These are phyloP conservation scores for Mizuhopecten yessoensis DNA, from an alignment of 1,140 invertebrate genomes.

Conservation along the genomic window DNA sequence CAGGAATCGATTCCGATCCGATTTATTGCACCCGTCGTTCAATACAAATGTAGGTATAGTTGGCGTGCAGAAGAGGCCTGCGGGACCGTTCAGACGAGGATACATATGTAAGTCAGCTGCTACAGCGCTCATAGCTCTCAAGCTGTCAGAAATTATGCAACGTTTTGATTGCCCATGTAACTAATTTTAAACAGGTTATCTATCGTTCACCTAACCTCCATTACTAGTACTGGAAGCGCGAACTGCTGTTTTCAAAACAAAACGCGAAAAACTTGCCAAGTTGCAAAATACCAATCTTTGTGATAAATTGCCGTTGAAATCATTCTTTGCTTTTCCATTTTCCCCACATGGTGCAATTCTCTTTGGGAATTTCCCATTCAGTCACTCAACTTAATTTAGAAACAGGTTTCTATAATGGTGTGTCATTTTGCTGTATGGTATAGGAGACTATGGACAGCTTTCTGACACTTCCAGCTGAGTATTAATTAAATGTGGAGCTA, in stretches of 20 bases:
- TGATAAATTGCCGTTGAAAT: not conserved
- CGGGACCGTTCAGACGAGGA: not conserved
- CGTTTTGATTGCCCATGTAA: slow-evolving; percentile 24
- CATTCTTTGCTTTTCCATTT: not conserved
- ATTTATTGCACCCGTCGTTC: not conserved
- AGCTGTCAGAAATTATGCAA: slow-evolving; percentile 19
- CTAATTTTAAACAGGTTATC: not conserved
- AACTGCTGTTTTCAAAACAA: not conserved
- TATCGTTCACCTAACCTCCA: not conserved
- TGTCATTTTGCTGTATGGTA: not conserved
- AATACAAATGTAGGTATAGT: not conserved
- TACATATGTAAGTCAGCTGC: slow-evolving; percentile 2
- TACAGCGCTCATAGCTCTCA: not conserved
- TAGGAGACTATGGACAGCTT: not conserved
- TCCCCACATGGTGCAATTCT: not conserved
- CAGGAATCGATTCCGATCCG: not conserved
- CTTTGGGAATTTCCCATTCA: not conserved
- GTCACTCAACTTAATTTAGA: not conserved
- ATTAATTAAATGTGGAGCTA: slow-evolving; percentile 1
- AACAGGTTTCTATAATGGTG: not conserved
- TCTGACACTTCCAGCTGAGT: not conserved
- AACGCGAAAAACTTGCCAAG: not conserved
- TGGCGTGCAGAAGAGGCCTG: not conserved
- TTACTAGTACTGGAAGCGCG: not conserved
- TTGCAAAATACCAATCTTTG: slow-evolving; percentile 1